Evolutionary conservation across 1,140 invertebrate genomes (phyloP).

Genomic region (Listronotus bonariensis): DNA sequence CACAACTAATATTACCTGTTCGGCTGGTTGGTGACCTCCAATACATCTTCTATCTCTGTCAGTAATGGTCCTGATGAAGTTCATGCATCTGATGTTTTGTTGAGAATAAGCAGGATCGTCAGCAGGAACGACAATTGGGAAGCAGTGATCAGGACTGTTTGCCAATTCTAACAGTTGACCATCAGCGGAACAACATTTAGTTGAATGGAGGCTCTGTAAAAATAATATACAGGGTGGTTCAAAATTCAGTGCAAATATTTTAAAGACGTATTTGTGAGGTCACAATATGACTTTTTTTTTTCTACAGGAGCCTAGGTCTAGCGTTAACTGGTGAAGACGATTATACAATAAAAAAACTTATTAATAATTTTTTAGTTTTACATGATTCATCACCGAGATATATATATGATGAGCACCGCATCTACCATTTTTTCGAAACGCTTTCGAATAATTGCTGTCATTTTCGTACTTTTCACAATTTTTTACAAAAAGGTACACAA

Average conservation of each 20-base stretch:
- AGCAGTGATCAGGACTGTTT: conserved; percentile 68
- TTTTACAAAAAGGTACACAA: too few relatives aligned
- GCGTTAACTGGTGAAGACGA: too few relatives aligned
- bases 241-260: neutral
- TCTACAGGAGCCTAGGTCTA: neutral
- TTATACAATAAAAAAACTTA: too few relatives aligned
- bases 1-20: conserved; percentile 68
- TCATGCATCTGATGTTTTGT: conserved; percentile 75
- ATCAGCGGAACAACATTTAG: conserved; percentile 71
- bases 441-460: too few relatives aligned
- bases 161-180: conserved; percentile 62
- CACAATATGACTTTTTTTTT: too few relatives aligned
- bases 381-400: too few relatives aligned
- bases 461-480: too few relatives aligned
- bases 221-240: neutral
- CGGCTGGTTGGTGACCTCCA: conserved; percentile 65
- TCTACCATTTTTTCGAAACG: too few relatives aligned
- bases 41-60: conserved; percentile 71
- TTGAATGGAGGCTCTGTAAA: conserved; percentile 65
- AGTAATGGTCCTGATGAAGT: conserved; percentile 81
- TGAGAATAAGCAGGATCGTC: conserved; percentile 80
- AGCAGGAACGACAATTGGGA: conserved; percentile 80
- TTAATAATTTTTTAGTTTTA: too few relatives aligned
- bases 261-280: too few relatives aligned
- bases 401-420: too few relatives aligned